Conservation (phyloP, 2,888 invertebrate species). For the Lycocerus yunnanus region DNA sequence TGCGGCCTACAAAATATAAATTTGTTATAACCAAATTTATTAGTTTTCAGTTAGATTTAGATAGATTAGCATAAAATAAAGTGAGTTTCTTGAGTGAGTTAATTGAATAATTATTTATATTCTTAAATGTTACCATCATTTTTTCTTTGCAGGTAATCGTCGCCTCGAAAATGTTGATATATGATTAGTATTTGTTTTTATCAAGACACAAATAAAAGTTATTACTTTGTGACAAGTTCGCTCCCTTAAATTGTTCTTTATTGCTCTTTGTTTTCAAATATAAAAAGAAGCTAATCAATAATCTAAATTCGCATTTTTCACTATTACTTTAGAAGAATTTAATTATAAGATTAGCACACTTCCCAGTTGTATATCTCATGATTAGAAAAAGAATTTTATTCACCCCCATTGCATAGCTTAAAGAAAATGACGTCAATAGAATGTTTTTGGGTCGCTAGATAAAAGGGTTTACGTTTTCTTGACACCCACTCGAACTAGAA, state of each 20-base stretch:
- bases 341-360: conserved; percentile 9
- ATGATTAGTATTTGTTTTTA: not conserved
- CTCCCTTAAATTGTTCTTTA: not conserved
- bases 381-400: conserved; percentile 6
- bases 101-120: too few relatives aligned
- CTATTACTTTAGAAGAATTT: not conserved
- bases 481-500: not conserved
- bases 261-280: not conserved
- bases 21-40: too few relatives aligned
- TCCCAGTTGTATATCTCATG: not conserved
- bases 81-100: too few relatives aligned
- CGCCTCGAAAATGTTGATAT: not conserved
- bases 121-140: too few relatives aligned
- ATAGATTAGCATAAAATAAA: too few relatives aligned
- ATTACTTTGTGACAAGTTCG: not conserved
- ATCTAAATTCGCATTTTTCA: not conserved
- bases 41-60: too few relatives aligned
- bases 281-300: not conserved
- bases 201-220: not conserved
- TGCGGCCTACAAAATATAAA: too few relatives aligned
- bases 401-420: conserved; percentile 4
- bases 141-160: too few relatives aligned
- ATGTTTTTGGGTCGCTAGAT: conserved; percentile 9
- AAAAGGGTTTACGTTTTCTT: conserved; percentile 4
- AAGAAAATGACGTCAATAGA: conserved; percentile 1